A percentile compares a stretch with the other conserved stretches of the same genome.
These are phyloP conservation scores for Parnassius smintheus DNA, from an alignment of 2,888 invertebrate genomes.

Conservation along the genomic window DNA sequence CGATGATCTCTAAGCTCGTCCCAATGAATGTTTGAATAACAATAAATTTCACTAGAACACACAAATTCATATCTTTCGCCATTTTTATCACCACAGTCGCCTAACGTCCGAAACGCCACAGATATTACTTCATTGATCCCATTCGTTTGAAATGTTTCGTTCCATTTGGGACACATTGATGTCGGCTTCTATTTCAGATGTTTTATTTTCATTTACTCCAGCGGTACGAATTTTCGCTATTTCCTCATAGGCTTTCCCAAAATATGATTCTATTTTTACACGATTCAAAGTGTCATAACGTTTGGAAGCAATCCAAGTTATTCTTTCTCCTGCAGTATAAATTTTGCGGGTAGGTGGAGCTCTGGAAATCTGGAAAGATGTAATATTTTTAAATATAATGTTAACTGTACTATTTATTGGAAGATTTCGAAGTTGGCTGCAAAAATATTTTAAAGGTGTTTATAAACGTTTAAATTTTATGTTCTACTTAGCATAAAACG, in stretches of 20 bases:
- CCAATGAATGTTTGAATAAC: constrained; percentile 53
- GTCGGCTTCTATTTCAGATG: constrained; percentile 29
- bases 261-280: constrained; percentile 40
- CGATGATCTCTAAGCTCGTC: constrained; percentile 64
- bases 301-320: constrained; percentile 53
- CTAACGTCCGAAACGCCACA: constrained; percentile 46
- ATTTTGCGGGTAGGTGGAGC: constrained; percentile 44
- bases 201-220: constrained; percentile 24
- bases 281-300: constrained; percentile 42
- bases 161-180: constrained; percentile 57
- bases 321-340: constrained; percentile 38
- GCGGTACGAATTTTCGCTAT: constrained; percentile 29
- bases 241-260: constrained; percentile 33
- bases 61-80: constrained; percentile 53
- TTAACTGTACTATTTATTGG: constrained; percentile 33
- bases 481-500: too few relatives aligned
- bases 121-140: constrained; percentile 37
- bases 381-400: constrained; percentile 39
- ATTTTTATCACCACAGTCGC: constrained; percentile 45
- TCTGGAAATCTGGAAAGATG: constrained; percentile 54
- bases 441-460: too few relatives aligned
- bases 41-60: constrained; percentile 47
- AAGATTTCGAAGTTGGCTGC: constrained; percentile 9
- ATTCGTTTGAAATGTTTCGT: constrained; percentile 30
- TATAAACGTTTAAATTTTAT: too few relatives aligned